Evolutionary conservation across 2,797 vertebrate species (phyloP).

Genomic region (Sebastes itinus): DNA sequence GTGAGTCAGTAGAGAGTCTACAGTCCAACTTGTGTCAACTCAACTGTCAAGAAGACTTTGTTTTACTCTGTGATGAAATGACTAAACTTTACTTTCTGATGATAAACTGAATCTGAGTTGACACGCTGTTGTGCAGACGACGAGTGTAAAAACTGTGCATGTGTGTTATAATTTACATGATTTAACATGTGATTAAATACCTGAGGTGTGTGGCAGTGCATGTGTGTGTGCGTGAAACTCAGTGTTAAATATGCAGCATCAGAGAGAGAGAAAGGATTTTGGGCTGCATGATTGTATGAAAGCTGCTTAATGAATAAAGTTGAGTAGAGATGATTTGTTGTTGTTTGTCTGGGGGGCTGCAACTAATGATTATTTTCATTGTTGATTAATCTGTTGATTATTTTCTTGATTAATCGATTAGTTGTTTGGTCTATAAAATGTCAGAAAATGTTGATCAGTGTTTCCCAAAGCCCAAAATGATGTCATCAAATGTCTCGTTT

Average conservation of each 20-base stretch:
- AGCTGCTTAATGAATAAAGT: too few relatives aligned
- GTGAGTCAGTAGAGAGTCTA: constrained; percentile 55
- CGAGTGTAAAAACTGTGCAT: background rate
- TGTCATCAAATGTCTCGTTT: too few relatives aligned
- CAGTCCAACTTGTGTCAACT: constrained; percentile 1
- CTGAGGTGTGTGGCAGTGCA: background rate
- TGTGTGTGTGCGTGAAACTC: background rate
- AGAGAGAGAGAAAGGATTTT: background rate
- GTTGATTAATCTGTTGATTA: too few relatives aligned
- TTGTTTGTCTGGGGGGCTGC: background rate
- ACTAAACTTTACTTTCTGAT: background rate
- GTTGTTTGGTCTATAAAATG: too few relatives aligned
- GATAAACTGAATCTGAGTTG: background rate
- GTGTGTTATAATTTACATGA: background rate
- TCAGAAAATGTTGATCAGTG: too few relatives aligned
- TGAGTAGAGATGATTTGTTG: background rate
- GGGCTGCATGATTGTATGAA: too few relatives aligned
- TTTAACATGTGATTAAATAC: background rate
- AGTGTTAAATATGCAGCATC: too few relatives aligned
- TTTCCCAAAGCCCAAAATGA: too few relatives aligned
- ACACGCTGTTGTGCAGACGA: background rate
- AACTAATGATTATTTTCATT: too few relatives aligned
- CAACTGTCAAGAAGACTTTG: background rate
- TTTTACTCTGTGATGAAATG: background rate
- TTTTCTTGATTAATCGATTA: too few relatives aligned